A percentile compares a stretch with the other conserved stretches of the same genome.
These are phyloP conservation scores for Crepidodera aurea DNA, from an alignment of 2,888 invertebrate species.

Conservation along the genomic window DNA sequence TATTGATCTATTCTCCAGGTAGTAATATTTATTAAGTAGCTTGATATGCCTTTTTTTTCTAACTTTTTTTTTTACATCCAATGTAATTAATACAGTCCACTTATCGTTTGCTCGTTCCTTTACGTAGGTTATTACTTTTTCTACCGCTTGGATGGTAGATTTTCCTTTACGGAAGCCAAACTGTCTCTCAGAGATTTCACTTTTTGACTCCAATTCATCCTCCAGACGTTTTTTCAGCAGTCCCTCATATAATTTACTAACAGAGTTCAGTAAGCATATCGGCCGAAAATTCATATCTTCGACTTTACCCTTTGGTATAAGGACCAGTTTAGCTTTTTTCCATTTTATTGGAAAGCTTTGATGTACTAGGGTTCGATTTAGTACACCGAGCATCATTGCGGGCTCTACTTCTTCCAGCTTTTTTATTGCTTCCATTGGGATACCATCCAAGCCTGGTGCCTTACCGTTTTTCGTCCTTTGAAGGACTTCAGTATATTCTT, in stretches of 20 bases:
- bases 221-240: neutral
- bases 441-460: neutral
- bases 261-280: neutral
- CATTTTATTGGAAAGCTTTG: too few relatives aligned
- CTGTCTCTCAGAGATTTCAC: neutral
- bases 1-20: too few relatives aligned
- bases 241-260: slow-evolving; percentile 1
- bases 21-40: neutral
- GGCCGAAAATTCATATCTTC: neutral
- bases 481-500: too few relatives aligned
- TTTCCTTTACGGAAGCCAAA: neutral
- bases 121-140: neutral
- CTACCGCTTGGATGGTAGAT: neutral
- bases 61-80: neutral
- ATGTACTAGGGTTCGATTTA: too few relatives aligned
- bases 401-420: neutral
- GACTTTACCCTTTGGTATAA: neutral
- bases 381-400: too few relatives aligned
- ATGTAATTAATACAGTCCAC: neutral
- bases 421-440: neutral
- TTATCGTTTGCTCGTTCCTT: neutral
- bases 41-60: neutral
- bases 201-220: neutral
- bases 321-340: neutral
- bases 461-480: neutral